Evolutionary conservation across 2,113 vertebrate genomes (phyloP).

Genomic region (Orientallactaga bullata): DNA sequence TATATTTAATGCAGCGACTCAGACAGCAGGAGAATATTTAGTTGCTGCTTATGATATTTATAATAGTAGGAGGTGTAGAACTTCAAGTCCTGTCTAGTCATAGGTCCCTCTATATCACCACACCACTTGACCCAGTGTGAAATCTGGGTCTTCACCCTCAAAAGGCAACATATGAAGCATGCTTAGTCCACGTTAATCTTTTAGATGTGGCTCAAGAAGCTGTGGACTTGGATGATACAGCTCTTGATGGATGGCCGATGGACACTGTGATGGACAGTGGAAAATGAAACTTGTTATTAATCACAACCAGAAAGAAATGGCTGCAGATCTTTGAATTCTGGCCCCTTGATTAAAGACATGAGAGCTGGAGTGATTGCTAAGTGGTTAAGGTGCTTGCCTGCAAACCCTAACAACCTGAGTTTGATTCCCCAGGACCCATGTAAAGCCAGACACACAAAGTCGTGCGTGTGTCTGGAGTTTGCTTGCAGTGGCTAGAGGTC

Average conservation of each 20-base stretch:
- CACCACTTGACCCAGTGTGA: not conserved
- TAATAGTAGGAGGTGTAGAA: not conserved
- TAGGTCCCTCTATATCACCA: not conserved
- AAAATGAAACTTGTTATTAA: not conserved
- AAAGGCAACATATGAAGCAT: not conserved
- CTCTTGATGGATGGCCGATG: not conserved
- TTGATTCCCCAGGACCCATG: too few species aligned
- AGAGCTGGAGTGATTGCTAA: too few species aligned
- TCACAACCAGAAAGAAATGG: not conserved
- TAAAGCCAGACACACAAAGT: too few species aligned
- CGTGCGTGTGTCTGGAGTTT: too few species aligned
- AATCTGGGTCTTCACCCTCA: not conserved
- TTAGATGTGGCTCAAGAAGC: not conserved
- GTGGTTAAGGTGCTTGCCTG: too few species aligned
- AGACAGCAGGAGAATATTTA: not conserved
- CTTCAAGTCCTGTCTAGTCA: not conserved
- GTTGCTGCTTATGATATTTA: not conserved
- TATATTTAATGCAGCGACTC: not conserved
- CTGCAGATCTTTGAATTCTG: not conserved
- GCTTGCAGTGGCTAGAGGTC: too few species aligned
- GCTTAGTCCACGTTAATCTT: not conserved
- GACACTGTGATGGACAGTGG: not conserved
- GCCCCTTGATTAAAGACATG: not conserved
- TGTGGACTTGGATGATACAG: not conserved
- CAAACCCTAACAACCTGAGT: too few species aligned